phyloP scores from a whole-genome alignment of 1,140 invertebrate species.

The Drosophila pachea region DNA sequence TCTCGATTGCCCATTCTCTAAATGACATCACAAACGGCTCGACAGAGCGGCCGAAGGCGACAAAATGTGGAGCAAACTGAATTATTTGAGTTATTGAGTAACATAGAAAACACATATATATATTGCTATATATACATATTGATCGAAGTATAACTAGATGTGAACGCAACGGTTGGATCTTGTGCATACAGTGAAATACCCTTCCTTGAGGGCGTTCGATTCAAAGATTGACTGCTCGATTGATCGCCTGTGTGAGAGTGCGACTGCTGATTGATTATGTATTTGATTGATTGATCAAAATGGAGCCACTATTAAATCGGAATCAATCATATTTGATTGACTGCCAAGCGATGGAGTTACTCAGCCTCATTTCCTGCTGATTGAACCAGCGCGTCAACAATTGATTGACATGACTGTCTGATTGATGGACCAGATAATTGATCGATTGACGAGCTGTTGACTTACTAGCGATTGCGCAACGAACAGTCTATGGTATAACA shows the following conservation, averaged over 20 bases:
- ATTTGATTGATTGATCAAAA: neutral
- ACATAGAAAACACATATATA: neutral
- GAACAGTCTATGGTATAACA: no score
- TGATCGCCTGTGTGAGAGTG: neutral
- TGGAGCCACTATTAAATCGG: no score
- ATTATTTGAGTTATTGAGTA: slow-evolving; percentile 19
- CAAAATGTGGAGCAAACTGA: slow-evolving; percentile 7
- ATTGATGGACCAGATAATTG: no score
- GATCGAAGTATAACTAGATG: neutral
- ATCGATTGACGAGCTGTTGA: no score
- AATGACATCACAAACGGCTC: slow-evolving; percentile 18
- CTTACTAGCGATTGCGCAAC: no score
- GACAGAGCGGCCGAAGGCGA: neutral
- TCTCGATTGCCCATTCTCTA: slow-evolving; percentile 2
- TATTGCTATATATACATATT: neutral
- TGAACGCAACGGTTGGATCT: no score
- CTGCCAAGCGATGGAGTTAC: no score
- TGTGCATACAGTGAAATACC: no score
- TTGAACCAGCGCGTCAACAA: no score
- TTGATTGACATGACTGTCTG: no score
- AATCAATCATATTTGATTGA: no score
- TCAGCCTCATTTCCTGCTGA: no score
- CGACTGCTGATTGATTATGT: neutral
- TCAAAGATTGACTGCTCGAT: neutral
- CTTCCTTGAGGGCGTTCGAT: neutral